A percentile compares a stretch with the other conserved stretches of the same genome.
These are phyloP conservation scores for Drosophila obscura DNA, from an alignment of 1,140 invertebrate genomes.

Conservation along the genomic window DNA sequence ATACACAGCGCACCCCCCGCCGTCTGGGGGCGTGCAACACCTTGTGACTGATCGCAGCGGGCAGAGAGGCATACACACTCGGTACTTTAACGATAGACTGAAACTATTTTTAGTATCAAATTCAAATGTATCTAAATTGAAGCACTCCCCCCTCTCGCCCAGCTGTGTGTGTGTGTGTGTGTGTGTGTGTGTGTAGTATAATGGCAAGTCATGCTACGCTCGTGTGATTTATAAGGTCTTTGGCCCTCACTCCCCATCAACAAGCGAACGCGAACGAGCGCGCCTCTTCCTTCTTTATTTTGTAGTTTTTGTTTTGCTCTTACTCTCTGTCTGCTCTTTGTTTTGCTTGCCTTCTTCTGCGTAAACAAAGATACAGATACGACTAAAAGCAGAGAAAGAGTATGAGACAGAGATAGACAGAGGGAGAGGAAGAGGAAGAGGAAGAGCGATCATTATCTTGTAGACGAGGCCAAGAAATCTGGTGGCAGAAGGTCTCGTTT, in stretches of 20 bases:
- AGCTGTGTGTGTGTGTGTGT: conserved; percentile 17
- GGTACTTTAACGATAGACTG: conserved; percentile 3
- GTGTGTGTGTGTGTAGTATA: conserved; percentile 40
- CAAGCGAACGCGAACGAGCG: too few relatives aligned
- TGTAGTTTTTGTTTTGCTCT: conserved; percentile 38
- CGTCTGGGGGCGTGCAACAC: conserved; percentile 9
- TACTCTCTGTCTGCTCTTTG: conserved; percentile 58
- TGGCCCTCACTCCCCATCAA: conserved; percentile 48
- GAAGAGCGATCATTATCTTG: conserved; percentile 31
- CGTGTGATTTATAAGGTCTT: conserved; percentile 82
- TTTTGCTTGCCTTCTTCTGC: conserved; percentile 73
- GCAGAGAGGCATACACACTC: background rate
- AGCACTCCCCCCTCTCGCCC: conserved; percentile 15
- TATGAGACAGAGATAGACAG: conserved; percentile 6
- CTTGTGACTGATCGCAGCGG: conserved; percentile 43
- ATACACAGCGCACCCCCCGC: conserved; percentile 20
- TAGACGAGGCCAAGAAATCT: conserved; percentile 18
- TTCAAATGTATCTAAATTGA: conserved; percentile 27
- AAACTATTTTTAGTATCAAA: conserved; percentile 65
- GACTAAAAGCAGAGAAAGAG: conserved; percentile 43
- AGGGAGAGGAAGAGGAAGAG: background rate
- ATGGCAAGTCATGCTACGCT: conserved; percentile 77
- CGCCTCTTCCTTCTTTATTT: conserved; percentile 32
- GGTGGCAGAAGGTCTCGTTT: conserved; percentile 1
- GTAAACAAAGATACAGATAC: conserved; percentile 50